Percentiles rank a stretch among this genome's conserved stretches.
These are phyloP conservation scores for Synchiropus splendidus DNA, from an alignment of 2,113 vertebrate genomes.

Conservation along the genomic window DNA sequence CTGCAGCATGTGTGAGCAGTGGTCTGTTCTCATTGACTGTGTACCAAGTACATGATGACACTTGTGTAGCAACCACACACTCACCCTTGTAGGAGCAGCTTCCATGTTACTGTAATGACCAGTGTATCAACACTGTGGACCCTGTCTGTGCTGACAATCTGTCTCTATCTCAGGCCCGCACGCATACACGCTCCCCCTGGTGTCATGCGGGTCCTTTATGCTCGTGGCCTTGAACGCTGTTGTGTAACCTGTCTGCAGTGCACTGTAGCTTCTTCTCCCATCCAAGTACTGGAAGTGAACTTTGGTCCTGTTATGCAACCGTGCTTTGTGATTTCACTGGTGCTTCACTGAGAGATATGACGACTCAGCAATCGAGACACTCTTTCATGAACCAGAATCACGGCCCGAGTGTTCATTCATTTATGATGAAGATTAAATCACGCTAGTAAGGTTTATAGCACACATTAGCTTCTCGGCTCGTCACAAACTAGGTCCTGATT, in stretches of 20 bases:
- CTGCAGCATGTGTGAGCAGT: too few species aligned
- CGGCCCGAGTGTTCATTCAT: too few species aligned
- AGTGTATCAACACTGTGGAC: not conserved
- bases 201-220: conserved; percentile 26
- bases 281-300: conserved; percentile 32
- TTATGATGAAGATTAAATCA: too few species aligned
- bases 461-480: too few species aligned
- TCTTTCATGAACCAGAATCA: not conserved
- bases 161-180: conserved; percentile 15
- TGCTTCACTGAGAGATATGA: conserved; percentile 5
- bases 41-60: too few species aligned
- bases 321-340: conserved; percentile 19
- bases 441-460: too few species aligned
- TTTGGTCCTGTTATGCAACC: conserved; percentile 39
- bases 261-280: conserved; percentile 21
- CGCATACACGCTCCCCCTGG: conserved; percentile 5
- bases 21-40: too few species aligned
- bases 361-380: conserved; percentile 8
- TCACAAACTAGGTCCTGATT: too few species aligned
- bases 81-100: too few species aligned
- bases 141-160: not conserved
- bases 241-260: conserved; percentile 42
- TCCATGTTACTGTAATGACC: conserved; percentile 30
- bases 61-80: not conserved
- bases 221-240: conserved; percentile 35